Base-by-base conservation (phyloP, 2,888 invertebrate species). In the Lasioglossum villosulum region DNA sequence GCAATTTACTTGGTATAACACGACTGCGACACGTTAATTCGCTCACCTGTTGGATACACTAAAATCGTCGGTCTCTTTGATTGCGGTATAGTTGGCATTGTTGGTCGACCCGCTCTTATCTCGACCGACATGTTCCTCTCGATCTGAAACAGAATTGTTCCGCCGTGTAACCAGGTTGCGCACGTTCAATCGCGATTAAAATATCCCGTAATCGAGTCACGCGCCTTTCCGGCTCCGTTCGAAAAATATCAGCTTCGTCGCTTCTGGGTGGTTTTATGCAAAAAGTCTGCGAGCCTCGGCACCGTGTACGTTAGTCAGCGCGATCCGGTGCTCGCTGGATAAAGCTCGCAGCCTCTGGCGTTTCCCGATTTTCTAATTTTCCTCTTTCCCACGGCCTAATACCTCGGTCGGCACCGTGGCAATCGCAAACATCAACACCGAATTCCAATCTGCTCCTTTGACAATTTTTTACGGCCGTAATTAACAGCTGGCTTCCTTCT, bases 21-120 rank as follows among this genome's bases (percentile, higher is more conserved):
- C 59, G 52, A 59, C 59, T 1, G 5, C 16, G 14, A 27, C 23
- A 59, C 27, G 59, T 59, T 59, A 27, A 30, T 30, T 6, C 16
- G 16, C 95, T 95, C 94, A 97, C 97, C 97, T 93, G 97, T 97
- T 34, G 97, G 97, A 95, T 97, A 97, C 88, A 97, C 96, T 91
- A 97, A 96, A 93, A 97, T 96, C 48, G 97, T 97, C 84, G 97
- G 97, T 92, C 97, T 96, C 95, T 97, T 97, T 93, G 96, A 97
- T 91, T 97, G 96, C 72, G 95, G 95, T 83, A 95, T 95, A 48
- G 95, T 95, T 74, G 95, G 94, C 88, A 94, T 91, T 34, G 95
- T 95, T 59, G 95, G 94, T 84, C 94, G 92, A 78, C 93, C 92
- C 74, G 94, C 93, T 84, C 93, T 93, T 80, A 95, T 92, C 83